phyloP scores from a whole-genome alignment of 2,888 invertebrate species.

The Andricus quercusramuli region DNA sequence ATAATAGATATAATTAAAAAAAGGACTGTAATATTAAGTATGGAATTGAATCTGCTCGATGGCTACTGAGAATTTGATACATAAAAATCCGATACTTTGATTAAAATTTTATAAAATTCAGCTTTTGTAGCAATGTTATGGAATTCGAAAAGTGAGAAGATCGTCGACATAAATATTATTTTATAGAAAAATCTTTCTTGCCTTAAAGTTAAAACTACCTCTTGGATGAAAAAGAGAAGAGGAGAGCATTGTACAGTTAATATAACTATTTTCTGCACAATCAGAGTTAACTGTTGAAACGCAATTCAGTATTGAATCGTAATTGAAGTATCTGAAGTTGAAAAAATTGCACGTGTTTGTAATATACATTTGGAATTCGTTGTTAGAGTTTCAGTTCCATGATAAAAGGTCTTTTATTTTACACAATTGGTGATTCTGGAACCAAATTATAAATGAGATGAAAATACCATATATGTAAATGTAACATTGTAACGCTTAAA shows the following conservation, averaged over 20 bases:
- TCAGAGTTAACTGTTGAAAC: neutral
- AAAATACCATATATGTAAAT: neutral
- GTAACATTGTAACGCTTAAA: too few species aligned
- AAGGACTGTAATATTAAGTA: neutral
- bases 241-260: neutral
- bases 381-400: neutral
- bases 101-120: too few species aligned
- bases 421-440: neutral
- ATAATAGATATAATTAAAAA: neutral
- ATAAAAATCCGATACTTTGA: too few species aligned
- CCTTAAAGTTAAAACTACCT: neutral
- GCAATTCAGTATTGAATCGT: neutral
- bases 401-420: neutral
- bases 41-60: too few species aligned
- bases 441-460: neutral
- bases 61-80: too few species aligned
- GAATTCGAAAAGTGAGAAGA: neutral
- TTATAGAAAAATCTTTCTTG: neutral
- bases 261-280: neutral
- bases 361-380: neutral
- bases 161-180: neutral
- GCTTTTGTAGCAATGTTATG: neutral
- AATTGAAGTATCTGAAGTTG: conserved; percentile 5
- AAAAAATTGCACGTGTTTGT: neutral
- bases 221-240: neutral